Evolutionary conservation across 1,140 invertebrate genomes (phyloP), one percentile per base, ranked within the genome.

Genomic region (Pararge aegeria): DNA sequence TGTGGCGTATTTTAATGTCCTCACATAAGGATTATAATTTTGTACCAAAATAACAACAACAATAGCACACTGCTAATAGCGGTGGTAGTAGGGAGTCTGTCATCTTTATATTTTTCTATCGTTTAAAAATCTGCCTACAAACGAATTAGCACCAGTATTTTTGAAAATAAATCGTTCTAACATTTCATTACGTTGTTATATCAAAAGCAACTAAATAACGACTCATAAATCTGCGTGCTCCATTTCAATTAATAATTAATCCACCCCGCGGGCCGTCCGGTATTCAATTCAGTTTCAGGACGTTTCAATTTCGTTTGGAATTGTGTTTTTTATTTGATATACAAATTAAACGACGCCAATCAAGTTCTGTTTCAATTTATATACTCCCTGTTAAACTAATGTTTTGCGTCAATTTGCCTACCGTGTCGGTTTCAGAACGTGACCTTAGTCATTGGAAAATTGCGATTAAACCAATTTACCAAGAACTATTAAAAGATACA

Each of bases 241-340:
- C 76, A 70, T 79, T 83, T 75, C 76, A 86, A 83, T 86, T 83
- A 80, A 81, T 75, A 75, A 83, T 82, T 79, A 81, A 83, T 83
- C 78, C 78, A 58, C 65, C 62, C 53, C 56, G 57, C 69, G 56
- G 59, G 48, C 75, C 69, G 68, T 67, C 68, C 77, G 56, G 65
- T 68, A 71, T 80, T 78, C 78, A 77, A 78, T 85, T 73, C 72
- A 72, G 70, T 80, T 76, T 68, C 67, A 67, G 71, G 55, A 73
- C 73, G 72, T 82, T 78, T 80, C 75, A 82, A 81, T 83, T 83
- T 77, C 75, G 67, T 64, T 73, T 71, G 68, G 70, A 64, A 64
- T 74, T 74, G 68, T 65, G 66, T 74, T 80, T 82, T 78, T 79
- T 62, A 68, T 82, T 83, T 78, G 70, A 62, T 52, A 65, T 64